Percentiles rank a stretch among this genome's conserved stretches.
phyloP scores from a whole-genome alignment of 2,797 vertebrate species.

The Darevskia nairensis region DNA sequence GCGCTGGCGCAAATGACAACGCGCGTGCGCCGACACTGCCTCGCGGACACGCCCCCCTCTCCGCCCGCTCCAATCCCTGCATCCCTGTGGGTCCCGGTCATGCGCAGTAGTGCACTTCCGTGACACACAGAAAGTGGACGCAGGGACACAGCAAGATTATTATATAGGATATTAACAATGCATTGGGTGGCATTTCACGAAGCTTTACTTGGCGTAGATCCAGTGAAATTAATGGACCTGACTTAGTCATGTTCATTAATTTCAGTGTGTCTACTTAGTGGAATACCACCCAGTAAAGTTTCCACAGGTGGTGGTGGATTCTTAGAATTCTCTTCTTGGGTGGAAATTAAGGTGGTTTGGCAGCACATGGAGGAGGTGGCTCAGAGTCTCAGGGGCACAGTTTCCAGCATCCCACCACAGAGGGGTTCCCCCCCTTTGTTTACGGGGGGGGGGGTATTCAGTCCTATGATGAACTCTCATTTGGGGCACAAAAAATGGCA shows the following conservation, averaged over 20 bases:
- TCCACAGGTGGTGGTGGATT: not conserved
- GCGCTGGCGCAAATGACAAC: no score
- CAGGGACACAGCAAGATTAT: no score
- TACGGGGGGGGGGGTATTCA: not conserved
- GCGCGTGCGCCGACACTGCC: no score
- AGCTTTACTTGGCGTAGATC: no score
- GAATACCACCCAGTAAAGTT: not conserved
- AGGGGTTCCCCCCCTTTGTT: not conserved
- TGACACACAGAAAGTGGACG: no score
- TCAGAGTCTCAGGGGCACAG: not conserved
- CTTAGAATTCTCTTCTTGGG: not conserved
- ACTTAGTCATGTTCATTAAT: no score
- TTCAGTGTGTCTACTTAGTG: no score
- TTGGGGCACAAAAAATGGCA: not conserved
- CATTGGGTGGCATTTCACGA: not conserved
- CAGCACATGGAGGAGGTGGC: not conserved
- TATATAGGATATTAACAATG: not conserved
- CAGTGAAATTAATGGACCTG: no score
- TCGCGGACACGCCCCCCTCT: no score
- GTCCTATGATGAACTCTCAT: not conserved
- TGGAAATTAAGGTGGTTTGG: not conserved
- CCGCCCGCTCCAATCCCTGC: no score
- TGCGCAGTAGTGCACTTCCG: no score
- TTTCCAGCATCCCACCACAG: not conserved
- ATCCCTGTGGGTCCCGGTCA: no score